A percentile compares a stretch with the other conserved stretches of the same genome.
Conservation (phyloP, 2,888 invertebrate species). For the Bruchidius siliquastri region DNA sequence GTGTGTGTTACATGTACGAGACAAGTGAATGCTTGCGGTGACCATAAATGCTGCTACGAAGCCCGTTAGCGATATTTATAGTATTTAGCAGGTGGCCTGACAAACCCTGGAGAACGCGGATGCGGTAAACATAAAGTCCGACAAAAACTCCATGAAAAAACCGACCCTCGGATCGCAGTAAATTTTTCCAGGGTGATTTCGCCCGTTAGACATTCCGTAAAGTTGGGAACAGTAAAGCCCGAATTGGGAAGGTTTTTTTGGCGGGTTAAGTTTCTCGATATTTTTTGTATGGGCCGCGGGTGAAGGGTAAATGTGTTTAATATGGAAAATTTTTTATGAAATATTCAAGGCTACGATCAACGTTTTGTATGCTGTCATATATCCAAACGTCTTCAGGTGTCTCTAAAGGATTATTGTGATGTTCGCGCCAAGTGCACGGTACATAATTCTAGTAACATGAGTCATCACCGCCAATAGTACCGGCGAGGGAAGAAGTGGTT, state of each 20-base stretch:
- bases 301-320: background rate
- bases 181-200: background rate
- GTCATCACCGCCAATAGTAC: no score
- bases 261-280: background rate
- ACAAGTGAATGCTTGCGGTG: background rate
- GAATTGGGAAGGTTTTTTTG: background rate
- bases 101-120: background rate
- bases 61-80: background rate
- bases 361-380: no score
- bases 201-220: background rate
- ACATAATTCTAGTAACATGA: no score
- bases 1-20: background rate
- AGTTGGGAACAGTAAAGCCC: background rate
- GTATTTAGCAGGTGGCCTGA: background rate
- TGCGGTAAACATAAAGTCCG: background rate
- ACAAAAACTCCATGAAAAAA: background rate
- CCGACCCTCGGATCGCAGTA: background rate
- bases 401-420: no score
- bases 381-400: no score
- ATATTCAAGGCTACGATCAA: no score
- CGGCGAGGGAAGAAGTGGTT: no score
- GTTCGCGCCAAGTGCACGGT: no score
- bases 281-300: background rate
- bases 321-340: no score
- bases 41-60: background rate